A percentile compares a stretch with the other conserved stretches of the same genome.
Evolutionary conservation across 2,888 invertebrate genomes (phyloP).

Genomic region (Phasia obesa): DNA sequence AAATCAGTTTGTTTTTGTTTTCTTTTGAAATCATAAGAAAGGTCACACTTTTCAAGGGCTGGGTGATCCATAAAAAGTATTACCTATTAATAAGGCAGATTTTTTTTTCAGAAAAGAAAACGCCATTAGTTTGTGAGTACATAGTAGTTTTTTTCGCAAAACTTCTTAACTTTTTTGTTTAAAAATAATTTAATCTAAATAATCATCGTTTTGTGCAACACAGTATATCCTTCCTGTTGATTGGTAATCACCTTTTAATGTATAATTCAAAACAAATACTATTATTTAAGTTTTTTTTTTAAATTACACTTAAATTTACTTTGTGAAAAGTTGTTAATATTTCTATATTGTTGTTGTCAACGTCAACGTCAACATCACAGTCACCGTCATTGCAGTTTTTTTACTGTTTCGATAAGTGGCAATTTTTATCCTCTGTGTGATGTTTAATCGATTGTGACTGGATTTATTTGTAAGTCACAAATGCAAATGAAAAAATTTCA

Average conservation of each 20-base stretch:
- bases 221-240: slow-evolving; percentile 45
- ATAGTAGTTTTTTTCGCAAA: no score
- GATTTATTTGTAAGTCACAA: slow-evolving; percentile 56
- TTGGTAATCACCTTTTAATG: slow-evolving; percentile 32
- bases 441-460: slow-evolving; percentile 67
- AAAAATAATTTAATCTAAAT: no score
- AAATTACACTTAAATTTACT: slow-evolving; percentile 18
- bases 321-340: slow-evolving; percentile 12
- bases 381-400: slow-evolving; percentile 15
- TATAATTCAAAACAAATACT: slow-evolving; percentile 21
- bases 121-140: no score
- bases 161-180: no score
- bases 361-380: no score
- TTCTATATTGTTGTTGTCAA: no score
- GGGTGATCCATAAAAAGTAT: no score
- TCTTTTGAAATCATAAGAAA: no score
- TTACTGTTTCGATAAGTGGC: slow-evolving; percentile 52
- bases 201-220: neutral
- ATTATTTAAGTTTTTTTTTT: slow-evolving; percentile 39
- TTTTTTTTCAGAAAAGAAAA: no score
- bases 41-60: no score
- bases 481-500: slow-evolving; percentile 62
- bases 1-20: no score
- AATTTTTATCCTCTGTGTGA: slow-evolving; percentile 59
- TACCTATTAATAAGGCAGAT: no score